A percentile compares a stretch with the other conserved stretches of the same genome.
phyloP scores from a whole-genome alignment of 2,113 vertebrate genomes.

The Bubalus kerabau region DNA sequence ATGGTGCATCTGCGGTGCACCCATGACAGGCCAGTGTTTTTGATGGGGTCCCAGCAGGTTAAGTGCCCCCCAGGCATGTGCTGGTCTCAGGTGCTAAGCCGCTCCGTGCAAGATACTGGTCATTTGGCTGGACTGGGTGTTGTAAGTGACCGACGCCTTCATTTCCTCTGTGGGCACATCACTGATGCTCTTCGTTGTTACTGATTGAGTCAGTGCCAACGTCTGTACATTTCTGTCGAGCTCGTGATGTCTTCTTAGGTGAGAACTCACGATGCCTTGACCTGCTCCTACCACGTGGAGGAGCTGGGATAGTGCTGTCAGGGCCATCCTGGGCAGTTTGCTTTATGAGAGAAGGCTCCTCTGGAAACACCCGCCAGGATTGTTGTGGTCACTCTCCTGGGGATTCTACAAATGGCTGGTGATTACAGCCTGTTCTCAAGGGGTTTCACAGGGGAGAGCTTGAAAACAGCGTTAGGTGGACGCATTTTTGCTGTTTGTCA shows the following conservation, averaged over 20 bases:
- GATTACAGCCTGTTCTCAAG: not conserved
- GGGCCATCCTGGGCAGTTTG: not conserved
- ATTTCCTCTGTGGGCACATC: not conserved
- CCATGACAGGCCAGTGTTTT: not conserved
- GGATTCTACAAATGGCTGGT: not conserved
- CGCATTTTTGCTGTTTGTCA: not conserved
- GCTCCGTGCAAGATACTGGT: not conserved
- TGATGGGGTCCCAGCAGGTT: not conserved
- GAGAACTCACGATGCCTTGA: not conserved
- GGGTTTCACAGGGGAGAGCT: not conserved
- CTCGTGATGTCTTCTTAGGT: not conserved
- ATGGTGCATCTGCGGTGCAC: accelerated
- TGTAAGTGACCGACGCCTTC: not conserved
- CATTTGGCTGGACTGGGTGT: not conserved
- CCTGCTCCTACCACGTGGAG: not conserved
- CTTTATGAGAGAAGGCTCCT: not conserved
- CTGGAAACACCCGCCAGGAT: not conserved
- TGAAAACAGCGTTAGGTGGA: not conserved
- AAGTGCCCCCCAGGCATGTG: accelerated
- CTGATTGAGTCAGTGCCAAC: not conserved
- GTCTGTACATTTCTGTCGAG: not conserved
- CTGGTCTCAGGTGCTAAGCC: not conserved
- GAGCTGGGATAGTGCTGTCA: accelerated
- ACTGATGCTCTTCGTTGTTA: not conserved
- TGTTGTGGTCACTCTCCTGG: not conserved